These are phyloP conservation scores for Phaonia tiefii DNA, from an alignment of 2,888 invertebrate species.

Conservation along the genomic window DNA sequence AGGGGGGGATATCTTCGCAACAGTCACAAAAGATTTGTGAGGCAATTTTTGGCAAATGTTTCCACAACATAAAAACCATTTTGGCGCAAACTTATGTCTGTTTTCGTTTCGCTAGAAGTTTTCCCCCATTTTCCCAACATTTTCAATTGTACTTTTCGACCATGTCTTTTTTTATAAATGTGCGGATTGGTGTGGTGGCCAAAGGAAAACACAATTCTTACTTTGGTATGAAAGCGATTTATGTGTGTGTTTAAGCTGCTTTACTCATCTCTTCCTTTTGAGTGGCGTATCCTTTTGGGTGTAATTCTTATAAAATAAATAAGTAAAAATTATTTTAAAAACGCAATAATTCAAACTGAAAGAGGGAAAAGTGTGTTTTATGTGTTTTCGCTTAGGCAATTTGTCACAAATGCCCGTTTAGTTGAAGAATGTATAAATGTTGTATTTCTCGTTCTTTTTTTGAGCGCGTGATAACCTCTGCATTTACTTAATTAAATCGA, in stretches of 20 bases:
- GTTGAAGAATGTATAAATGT: background rate
- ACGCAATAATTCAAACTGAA: constrained; percentile 32
- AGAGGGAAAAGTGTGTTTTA: constrained; percentile 31
- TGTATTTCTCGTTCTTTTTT: too few relatives aligned
- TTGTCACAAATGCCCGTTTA: constrained; percentile 19
- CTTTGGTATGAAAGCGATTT: constrained; percentile 23
- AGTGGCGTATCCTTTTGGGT: constrained; percentile 23
- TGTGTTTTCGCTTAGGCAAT: constrained; percentile 8
- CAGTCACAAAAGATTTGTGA: constrained; percentile 30
- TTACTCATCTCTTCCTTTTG: background rate
- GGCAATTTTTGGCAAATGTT: constrained; percentile 43
- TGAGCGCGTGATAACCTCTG: background rate
- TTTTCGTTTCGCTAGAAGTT: background rate
- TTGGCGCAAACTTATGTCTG: constrained; percentile 34
- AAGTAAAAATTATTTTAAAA: background rate
- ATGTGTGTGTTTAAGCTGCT: constrained; percentile 11
- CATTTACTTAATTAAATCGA: constrained; percentile 30
- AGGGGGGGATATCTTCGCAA: background rate
- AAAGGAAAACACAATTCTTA: constrained; percentile 14
- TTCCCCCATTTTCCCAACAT: background rate
- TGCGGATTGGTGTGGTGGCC: background rate
- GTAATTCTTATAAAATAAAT: constrained; percentile 20
- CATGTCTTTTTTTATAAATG: constrained; percentile 14
- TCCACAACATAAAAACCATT: constrained; percentile 22
- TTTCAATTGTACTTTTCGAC: background rate